A percentile compares a stretch with the other conserved stretches of the same genome.
Conservation (phyloP, 2,797 vertebrate genomes). For the Picus viridis region DNA sequence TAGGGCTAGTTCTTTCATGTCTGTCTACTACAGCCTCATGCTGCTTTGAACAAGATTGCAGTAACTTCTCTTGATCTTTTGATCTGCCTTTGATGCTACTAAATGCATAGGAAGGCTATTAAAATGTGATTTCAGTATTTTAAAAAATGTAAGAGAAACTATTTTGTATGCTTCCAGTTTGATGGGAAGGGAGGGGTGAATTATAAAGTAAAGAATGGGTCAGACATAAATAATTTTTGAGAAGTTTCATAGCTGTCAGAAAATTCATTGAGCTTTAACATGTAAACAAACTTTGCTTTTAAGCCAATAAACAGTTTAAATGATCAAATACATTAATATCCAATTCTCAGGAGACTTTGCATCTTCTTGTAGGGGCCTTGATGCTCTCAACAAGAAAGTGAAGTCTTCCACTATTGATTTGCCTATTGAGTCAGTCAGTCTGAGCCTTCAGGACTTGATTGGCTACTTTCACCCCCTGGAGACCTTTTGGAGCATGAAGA, state of each 20-base stretch:
- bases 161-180: not conserved
- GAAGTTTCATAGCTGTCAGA: not conserved
- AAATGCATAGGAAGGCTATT: accelerated
- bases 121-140: not conserved
- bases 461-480: conserved; percentile 95
- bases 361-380: conserved; percentile 84
- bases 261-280: not conserved
- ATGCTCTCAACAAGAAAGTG: conserved; percentile 87
- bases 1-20: not conserved
- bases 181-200: not conserved
- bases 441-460: conserved; percentile 93
- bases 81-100: not conserved
- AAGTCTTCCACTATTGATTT: conserved; percentile 83
- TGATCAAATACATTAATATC: not conserved
- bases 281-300: not conserved
- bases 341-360: not conserved
- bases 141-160: not conserved
- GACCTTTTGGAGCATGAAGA: conserved; percentile 95
- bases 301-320: not conserved
- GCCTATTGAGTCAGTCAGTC: conserved; percentile 92
- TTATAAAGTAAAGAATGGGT: not conserved
- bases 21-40: not conserved
- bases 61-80: not conserved
- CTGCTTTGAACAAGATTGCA: not conserved
- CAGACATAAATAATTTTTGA: not conserved